Evolutionary conservation across 2,113 vertebrate genomes (phyloP), one percentile per base, ranked within the genome.

Genomic region (Petrocephalus microphthalmus): DNA sequence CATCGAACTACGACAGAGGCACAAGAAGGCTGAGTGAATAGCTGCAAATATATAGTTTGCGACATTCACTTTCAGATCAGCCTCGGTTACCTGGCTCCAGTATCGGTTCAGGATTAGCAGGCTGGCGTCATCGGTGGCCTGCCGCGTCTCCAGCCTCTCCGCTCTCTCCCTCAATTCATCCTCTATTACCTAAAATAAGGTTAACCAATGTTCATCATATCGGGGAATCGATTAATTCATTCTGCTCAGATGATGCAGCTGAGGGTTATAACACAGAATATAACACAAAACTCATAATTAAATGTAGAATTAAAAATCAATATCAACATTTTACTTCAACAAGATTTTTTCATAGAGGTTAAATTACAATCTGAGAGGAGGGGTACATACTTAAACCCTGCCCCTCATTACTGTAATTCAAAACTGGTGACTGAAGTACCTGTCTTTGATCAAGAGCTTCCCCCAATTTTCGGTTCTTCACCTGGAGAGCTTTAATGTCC

Each of bases 41-140:
- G 53, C 33, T 84, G 33, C 20, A 84, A 51, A 37, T 13, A 17
- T 0, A 5, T 13, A 54, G 25, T 85, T 86, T 11, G 49, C 3
- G 0, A 54, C 22, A 47, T 81, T 49, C 47, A 42, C 71, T 22
- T 5, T 22, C 10, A 45, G 29, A 6, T 42, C 29, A 29, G 60
- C 25, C 22, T 29, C 19, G 7, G 54, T 90, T 88, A 99, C 98
- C 96, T 99, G 98, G 92, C 97, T 99, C 98, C 98, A 99, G 93
- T 99, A 99, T 87, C 98, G 95, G 89, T 99, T 99, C 78, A 99
- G 96, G 84, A 99, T 99, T 52, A 99, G 93, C 11, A 99, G 92
- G 17, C 98, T 99, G 56, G 98, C 98, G 71, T 99, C 98, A 19
- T 99, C 98, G 0, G 98, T 99, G 51, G 98, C 98, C 94, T 99